Evolutionary conservation across 2,797 vertebrate species (phyloP).

Genomic region (Octomys mimax): DNA sequence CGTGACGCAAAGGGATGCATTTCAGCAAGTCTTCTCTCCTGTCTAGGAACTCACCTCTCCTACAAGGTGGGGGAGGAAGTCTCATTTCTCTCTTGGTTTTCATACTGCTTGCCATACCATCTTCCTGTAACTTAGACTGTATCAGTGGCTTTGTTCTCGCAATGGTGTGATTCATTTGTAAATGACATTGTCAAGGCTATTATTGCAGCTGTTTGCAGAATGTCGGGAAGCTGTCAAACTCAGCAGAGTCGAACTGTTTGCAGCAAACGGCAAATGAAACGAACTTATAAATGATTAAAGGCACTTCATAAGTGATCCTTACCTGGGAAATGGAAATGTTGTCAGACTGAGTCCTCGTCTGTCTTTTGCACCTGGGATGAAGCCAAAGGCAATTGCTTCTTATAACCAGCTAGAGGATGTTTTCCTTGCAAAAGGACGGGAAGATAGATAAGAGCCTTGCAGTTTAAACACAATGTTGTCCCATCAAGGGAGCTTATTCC

Average conservation of each 20-base stretch:
- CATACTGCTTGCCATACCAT: conserved; percentile 79
- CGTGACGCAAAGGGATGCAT: background rate
- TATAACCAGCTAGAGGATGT: background rate
- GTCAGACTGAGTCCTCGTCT: conserved; percentile 71
- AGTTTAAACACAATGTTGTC: background rate
- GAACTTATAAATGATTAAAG: conserved; percentile 84
- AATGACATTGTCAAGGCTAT: conserved; percentile 84
- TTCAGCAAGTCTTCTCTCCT: conserved; percentile 28
- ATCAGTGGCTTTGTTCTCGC: conserved; percentile 74
- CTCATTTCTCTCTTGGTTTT: conserved; percentile 78
- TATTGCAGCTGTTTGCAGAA: conserved; percentile 83
- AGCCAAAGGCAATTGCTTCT: conserved; percentile 52
- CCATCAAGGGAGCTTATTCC: background rate
- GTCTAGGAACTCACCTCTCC: conserved; percentile 72
- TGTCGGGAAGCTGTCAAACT: conserved; percentile 82
- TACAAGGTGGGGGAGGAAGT: conserved; percentile 56
- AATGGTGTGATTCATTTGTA: conserved; percentile 79
- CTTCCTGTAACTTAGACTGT: conserved; percentile 82
- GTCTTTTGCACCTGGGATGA: conserved; percentile 64
- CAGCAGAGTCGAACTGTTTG: conserved; percentile 80
- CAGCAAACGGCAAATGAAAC: conserved; percentile 82
- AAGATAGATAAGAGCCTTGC: background rate
- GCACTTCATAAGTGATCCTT: conserved; percentile 71
- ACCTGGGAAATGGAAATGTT: conserved; percentile 73
- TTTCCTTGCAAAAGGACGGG: background rate